Conservation (phyloP, 2,888 invertebrate species). For the Pristionchus maxplancki region DNA sequence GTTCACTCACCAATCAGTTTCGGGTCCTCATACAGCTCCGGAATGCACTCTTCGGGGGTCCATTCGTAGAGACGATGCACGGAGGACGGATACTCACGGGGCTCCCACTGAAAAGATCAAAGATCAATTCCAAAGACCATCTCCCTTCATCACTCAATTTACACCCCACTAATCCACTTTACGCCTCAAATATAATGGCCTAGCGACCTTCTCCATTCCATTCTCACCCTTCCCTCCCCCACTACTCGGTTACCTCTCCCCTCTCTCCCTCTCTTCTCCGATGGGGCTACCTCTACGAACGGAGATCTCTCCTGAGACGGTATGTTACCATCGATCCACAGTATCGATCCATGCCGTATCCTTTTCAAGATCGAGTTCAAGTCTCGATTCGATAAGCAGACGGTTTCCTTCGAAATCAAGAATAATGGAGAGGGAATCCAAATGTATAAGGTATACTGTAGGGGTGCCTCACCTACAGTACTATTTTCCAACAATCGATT, state of each 20-base stretch:
- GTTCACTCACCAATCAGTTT: constrained; percentile 84
- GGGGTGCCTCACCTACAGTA: background rate
- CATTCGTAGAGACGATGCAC: constrained; percentile 94
- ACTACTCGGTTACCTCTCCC: background rate
- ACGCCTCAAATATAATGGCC: too few species aligned
- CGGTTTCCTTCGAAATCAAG: background rate
- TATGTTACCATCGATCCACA: background rate
- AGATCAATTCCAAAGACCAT: background rate
- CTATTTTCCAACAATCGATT: background rate
- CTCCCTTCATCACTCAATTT: background rate
- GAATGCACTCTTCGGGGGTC: constrained; percentile 99
- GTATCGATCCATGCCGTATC: too few species aligned
- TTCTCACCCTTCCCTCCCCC: background rate
- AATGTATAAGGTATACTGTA: background rate
- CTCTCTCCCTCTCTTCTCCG: background rate
- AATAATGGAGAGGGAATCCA: background rate
- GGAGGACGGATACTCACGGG: constrained; percentile 80
- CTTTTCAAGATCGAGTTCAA: constrained; percentile 31
- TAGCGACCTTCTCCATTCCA: background rate
- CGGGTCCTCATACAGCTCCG: constrained; percentile 95
- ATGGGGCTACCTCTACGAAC: background rate
- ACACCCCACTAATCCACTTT: too few species aligned
- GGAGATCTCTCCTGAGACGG: background rate
- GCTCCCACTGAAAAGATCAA: constrained; percentile 86
- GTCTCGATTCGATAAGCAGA: background rate